Evolutionary conservation across 2,888 invertebrate genomes (phyloP), one percentile per base, ranked within the genome.

Genomic region (Troides oblongomaculatus): DNA sequence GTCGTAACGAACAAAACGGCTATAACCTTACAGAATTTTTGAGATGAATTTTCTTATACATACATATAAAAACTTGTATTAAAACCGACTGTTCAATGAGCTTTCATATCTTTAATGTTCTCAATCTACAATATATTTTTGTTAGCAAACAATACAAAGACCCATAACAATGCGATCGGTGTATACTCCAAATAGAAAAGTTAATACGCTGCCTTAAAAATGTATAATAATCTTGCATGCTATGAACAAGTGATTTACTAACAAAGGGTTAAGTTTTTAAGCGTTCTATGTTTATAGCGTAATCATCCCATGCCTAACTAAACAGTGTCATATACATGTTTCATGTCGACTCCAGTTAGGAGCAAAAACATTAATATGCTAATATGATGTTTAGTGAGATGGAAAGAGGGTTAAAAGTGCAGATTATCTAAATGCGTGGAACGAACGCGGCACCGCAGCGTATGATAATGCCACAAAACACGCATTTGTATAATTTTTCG

Each of bases 401-500:
- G 78, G 87, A 90, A 91, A 90, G 83, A 84, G 80, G 85, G 84
- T 78, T 84, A 89, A 90, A 90, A 89, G 84, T 87, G 78, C 81
- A 83, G 81, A 88, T 85, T 82, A 85, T 83, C 76, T 74, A 74
- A 78, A 78, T 76, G 71, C 77, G 77, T 77, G 78, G 77, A 78
- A 73, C 72, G 74, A 77, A 77, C 75, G 83, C 79, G 79, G 79
- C 76, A 77, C 76, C 79, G 77, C 77, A 82, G 79, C 79, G 77
- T 83, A 79, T 78, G 81, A 83, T 81, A 76, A 75, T 72, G 76
- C 83, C 85, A 74, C 86, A 78, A 79, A 77, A 77, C 75, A 76
- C 74, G 76, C 82, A 81, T 89, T 90, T 84, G 90, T 83, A 91
- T 91, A 90, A 90, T 90, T 83, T 82, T 81, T 75, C 77, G 79